These are phyloP conservation scores for Ecdyonurus torrentis DNA, from an alignment of 2,888 invertebrate species.

Conservation along the genomic window DNA sequence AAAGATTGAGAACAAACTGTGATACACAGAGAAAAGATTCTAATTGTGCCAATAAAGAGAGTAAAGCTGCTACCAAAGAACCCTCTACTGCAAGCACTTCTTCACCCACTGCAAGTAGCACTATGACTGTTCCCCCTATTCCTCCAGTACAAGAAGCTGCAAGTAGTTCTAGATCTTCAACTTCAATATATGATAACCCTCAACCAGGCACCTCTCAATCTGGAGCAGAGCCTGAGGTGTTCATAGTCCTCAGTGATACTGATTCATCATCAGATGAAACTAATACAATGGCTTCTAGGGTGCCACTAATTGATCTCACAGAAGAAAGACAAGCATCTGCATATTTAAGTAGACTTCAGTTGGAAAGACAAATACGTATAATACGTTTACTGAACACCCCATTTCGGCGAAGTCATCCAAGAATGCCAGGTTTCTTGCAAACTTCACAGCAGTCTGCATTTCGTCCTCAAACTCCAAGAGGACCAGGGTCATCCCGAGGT, in stretches of 20 bases:
- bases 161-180: not conserved
- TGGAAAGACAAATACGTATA: not conserved
- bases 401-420: constrained; percentile 4
- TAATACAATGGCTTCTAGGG: not conserved
- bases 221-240: not conserved
- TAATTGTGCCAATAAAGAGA: not conserved
- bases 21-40: not conserved
- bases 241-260: not conserved
- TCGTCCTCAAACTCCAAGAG: constrained; percentile 18
- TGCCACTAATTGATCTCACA: not conserved
- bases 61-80: not conserved
- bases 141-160: not conserved
- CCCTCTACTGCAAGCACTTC: not conserved
- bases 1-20: not conserved
- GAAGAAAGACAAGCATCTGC: not conserved
- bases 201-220: not conserved
- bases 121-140: too few species aligned
- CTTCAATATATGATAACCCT: not conserved
- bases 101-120: not conserved
- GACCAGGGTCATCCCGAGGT: not conserved
- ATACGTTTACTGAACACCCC: not conserved
- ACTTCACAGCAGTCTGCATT: constrained; percentile 21
- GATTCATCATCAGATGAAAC: not conserved
- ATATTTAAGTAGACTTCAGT: not conserved
- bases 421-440: not conserved